Base-by-base conservation (phyloP, 2,888 invertebrate genomes). In the Epistrophella euchroma region DNA sequence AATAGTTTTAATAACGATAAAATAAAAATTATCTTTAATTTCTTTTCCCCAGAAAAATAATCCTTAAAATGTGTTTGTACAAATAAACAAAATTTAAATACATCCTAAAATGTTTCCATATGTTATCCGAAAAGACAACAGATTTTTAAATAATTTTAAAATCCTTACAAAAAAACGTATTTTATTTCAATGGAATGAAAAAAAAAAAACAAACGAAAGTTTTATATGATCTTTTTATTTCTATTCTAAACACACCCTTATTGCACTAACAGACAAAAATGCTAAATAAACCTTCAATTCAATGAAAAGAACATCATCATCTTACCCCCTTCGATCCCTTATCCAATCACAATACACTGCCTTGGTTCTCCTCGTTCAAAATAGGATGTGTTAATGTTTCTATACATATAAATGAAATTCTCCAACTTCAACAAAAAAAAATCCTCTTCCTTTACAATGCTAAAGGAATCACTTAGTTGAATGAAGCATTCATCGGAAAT, bases 401-500 rank as follows among this genome's bases (percentile, higher is more conserved):
- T 9, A 25, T 58, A 40, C 15, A 47, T 1, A 4, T 11, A 50
- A 2, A 22, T 22, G 56, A 6, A 37, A 37, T 60, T 22, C 15
- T 22, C 15, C 35, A 37, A 37, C 15, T 60, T 13, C 11, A 9
- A 50, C 0, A 15, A 52, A 52, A 9, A 22, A 35, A 11, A 58
- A 60, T 37, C 6, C 3, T 5, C 15, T 22, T 22, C 22, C 13
- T 40, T 60, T 40, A 9, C 19, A 60, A 22, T 28, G 37, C 17
- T 56, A 56, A 62, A 62, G 40, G 22, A 40, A 62, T 64, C 64
- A 64, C 64, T 64, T 60, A 74, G 64, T 75, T 22, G 76, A 52
- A 47, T 37, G 60, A 73, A 70, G 70, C 85, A 70, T 64, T 86
- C 85, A 73, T 47, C 76, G 81, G 81, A 85, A 85, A 75, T 73